Evolutionary conservation across 2,113 vertebrate genomes (phyloP), one percentile per base, ranked within the genome.

Genomic region (mouse (Mus musculus)): DNA sequence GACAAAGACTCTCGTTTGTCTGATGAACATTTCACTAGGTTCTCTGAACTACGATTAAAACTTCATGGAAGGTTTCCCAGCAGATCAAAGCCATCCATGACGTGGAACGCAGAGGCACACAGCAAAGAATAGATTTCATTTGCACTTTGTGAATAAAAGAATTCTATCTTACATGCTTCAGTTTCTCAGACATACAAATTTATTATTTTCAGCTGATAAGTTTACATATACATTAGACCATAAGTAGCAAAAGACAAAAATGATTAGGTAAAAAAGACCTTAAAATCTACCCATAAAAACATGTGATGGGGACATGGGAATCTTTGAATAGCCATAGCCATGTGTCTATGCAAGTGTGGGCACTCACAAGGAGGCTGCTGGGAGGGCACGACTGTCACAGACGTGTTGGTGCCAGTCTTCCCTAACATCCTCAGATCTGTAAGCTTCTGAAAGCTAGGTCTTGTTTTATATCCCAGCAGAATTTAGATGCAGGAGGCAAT

Each of bases 11-110:
- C 26, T 87, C 54, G 19, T 85, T 75, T 91, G 26, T 82, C 81
- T 92, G 24, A 61, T 63, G 26, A 92, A 56, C 56, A 95, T 87
- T 36, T 73, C 73, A 89, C 61, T 61, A 69, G 30, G 11, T 78
- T 94, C 33, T 94, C 92, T 49, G 3, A 39, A 88, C 59, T 76
- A 46, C n/a, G 82, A 42, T 82, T 42, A 96, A 94, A 13, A 36
- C 49, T 93, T 94, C 78, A 93, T 49, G 69, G 17, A 82, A 52
- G 90, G 63, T 84, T 89, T 94, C 96, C 94, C 46, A 92, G 49
- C 52, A 94, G 24, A 77, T 22, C 92, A 91, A 92, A 95, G 59
- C 22, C 54, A 78, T 52, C 49, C 56, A 93, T 73, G 67, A 95
- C 22, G 82, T 95, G 46, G 19, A 39, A 89, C 39, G 36, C 5